A percentile compares a stretch with the other conserved stretches of the same genome.
These are phyloP conservation scores for Unio delphinus DNA, from an alignment of 2,888 invertebrate species.

Conservation along the genomic window DNA sequence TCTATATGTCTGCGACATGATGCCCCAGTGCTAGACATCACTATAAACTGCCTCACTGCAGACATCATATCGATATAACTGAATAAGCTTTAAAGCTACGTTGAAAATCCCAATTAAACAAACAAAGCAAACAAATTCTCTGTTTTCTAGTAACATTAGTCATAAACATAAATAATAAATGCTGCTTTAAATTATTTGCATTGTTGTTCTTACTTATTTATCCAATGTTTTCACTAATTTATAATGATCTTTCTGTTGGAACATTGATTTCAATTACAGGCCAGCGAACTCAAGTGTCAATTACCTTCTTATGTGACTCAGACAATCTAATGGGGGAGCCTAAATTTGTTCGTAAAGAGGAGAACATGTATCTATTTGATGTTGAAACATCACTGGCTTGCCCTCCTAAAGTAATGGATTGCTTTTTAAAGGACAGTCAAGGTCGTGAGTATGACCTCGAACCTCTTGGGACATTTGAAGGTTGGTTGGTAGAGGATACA, in stretches of 20 bases:
- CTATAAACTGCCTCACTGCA: no score
- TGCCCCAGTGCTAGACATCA: no score
- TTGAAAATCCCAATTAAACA: no score
- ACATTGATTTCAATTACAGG: slow-evolving; percentile 31
- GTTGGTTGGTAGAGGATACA: slow-evolving; percentile 58
- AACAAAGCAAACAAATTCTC: no score
- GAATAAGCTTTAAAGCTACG: no score
- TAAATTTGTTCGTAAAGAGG: slow-evolving; percentile 36
- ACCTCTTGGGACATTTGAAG: slow-evolving; percentile 46
- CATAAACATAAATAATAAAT: no score
- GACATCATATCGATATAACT: no score
- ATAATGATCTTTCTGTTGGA: not conserved
- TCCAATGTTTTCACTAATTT: no score
- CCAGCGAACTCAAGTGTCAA: slow-evolving; percentile 29
- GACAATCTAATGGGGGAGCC: slow-evolving; percentile 36
- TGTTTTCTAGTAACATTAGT: no score
- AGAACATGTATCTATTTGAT: slow-evolving; percentile 42
- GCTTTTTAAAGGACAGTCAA: slow-evolving; percentile 45
- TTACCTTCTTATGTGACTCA: slow-evolving; percentile 51
- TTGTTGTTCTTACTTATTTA: no score
- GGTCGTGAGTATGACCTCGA: slow-evolving; percentile 64
- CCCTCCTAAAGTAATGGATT: slow-evolving; percentile 53
- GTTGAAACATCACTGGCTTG: slow-evolving; percentile 62
- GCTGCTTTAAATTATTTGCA: no score
- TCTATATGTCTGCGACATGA: no score